phyloP scores from a whole-genome alignment of 2,888 invertebrate species.

The Escarpia spicata region DNA sequence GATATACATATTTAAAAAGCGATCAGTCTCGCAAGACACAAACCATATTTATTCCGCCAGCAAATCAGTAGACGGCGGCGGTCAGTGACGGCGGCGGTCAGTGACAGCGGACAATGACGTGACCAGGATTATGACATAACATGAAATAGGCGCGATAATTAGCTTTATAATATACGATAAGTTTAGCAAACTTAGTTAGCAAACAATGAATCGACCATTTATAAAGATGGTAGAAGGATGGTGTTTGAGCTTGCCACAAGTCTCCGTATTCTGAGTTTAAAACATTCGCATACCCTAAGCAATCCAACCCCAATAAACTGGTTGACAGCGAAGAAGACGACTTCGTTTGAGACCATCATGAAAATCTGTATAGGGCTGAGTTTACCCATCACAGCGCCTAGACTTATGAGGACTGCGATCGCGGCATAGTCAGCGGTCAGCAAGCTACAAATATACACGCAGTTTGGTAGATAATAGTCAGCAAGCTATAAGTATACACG shows the following conservation, averaged over 20 bases:
- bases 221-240: too few relatives aligned
- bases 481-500: too few relatives aligned
- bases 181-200: too few relatives aligned
- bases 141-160: too few relatives aligned
- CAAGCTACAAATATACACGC: constrained; percentile 55
- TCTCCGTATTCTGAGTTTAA: not conserved
- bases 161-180: too few relatives aligned
- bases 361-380: not conserved
- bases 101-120: too few relatives aligned
- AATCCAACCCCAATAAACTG: constrained; percentile 40
- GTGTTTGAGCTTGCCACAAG: too few relatives aligned
- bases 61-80: not conserved
- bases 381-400: not conserved
- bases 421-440: constrained; percentile 65
- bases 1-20: not conserved
- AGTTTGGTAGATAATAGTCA: too few relatives aligned
- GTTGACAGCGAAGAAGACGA: not conserved
- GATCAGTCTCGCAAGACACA: not conserved
- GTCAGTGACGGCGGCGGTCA: too few relatives aligned
- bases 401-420: not conserved
- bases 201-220: too few relatives aligned
- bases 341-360: not conserved
- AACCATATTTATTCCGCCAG: not conserved
- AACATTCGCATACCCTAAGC: constrained; percentile 45
- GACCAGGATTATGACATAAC: too few relatives aligned